Evolutionary conservation across 2,888 invertebrate species (phyloP).

Genomic region (Apodemia mormo): DNA sequence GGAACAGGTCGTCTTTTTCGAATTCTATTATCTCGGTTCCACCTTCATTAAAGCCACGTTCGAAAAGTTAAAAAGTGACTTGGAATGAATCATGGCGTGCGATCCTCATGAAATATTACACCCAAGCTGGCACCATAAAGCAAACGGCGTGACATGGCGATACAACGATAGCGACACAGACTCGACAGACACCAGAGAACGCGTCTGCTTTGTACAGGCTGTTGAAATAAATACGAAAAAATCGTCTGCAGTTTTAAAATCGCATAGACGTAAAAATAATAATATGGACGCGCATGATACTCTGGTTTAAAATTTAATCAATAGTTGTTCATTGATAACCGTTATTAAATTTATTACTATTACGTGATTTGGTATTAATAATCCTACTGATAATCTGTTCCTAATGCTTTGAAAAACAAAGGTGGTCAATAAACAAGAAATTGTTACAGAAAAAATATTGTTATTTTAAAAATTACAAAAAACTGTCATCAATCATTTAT

Average conservation of each 20-base stretch:
- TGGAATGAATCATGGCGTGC: conserved; percentile 79
- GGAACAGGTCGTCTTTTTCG: conserved; percentile 39
- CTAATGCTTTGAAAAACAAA: no score
- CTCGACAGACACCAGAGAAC: conserved; percentile 75
- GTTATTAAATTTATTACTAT: no score
- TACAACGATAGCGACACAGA: conserved; percentile 80
- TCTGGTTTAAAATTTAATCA: no score
- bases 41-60: conserved; percentile 73
- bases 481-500: no score
- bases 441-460: no score
- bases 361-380: no score
- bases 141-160: conserved; percentile 79
- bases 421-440: no score
- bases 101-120: conserved; percentile 81
- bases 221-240: conserved; percentile 38
- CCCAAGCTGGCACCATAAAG: conserved; percentile 79
- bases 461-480: no score
- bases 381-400: no score
- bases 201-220: conserved; percentile 64
- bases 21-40: conserved; percentile 67
- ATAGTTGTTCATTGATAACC: no score
- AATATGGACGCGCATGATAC: background rate
- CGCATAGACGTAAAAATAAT: background rate
- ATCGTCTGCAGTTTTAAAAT: background rate
- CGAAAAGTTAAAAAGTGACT: conserved; percentile 75